Evolutionary conservation across 2,113 vertebrate genomes (phyloP), one percentile per base, ranked within the genome.

Genomic region (Paedocypris sp.): DNA sequence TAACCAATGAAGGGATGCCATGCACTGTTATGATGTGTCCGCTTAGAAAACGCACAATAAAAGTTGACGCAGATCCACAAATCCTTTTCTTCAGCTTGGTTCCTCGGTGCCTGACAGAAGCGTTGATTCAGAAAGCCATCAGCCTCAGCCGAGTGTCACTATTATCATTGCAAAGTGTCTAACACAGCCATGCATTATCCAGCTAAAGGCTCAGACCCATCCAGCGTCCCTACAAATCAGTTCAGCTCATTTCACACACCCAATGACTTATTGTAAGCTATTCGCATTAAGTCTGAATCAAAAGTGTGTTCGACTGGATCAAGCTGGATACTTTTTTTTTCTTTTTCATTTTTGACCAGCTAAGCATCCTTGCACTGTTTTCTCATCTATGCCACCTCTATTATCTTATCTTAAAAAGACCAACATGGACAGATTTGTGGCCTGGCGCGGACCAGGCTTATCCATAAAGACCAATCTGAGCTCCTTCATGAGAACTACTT

Each of bases 111-210:
- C 28, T 36, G 50, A 63, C 60, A 63, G 46, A 56, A 56, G 57
- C 62, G 35, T 64, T 38, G 23, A 35, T 39, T 38, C 53, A 56
- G 42, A 45, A 63, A 23, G 13, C 33, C 46, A 53, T 46, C 48
- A 46, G 51, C 49, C 54, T 42, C 25, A 25, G 26, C 25, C 43
- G 26, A 23, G 48, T 48, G 51, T 38, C 45, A 56, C 53, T 38
- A 57, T 38, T 31, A 26, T 64, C 52, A 57, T 64, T 57, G 39
- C 53, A 56, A 64, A 56, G 53, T 19, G 42, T 46, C 41, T 54
- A 32, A 54, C 28, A 33, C 38, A n/a, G 23, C 22, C 22, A 62
- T 52, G 36, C 25, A 57, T 47, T 39, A 36, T 47, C 42, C 43
- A 29, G 26, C 41, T 8, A 64, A 64, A 64, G 41, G 26, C 60